A percentile compares a stretch with the other conserved stretches of the same genome.
Evolutionary conservation across 2,888 invertebrate genomes (phyloP).

Genomic region (Limenitis camilla): DNA sequence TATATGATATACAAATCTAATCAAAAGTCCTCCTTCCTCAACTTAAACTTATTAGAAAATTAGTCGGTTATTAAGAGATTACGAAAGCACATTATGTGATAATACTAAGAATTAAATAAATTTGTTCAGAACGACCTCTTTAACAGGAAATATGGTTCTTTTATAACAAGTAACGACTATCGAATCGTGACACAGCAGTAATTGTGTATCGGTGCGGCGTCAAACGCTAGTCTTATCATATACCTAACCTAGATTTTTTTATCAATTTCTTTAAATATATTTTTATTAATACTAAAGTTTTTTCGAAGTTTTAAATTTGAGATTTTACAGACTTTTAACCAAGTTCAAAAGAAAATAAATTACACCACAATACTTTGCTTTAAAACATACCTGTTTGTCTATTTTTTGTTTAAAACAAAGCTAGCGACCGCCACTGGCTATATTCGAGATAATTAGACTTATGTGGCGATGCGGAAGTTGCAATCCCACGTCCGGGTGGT

Average conservation of each 20-base stretch:
- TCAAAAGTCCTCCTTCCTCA: neutral
- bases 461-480: conserved; percentile 16
- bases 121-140: conserved; percentile 34
- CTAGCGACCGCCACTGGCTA: conserved; percentile 1
- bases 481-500: conserved; percentile 8
- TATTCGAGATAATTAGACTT: conserved; percentile 10
- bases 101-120: conserved; percentile 31
- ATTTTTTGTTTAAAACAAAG: conserved; percentile 8
- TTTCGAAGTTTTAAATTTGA: too few species aligned
- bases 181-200: conserved; percentile 32
- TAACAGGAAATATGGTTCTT: conserved; percentile 36
- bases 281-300: too few species aligned
- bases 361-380: neutral
- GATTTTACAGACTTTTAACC: too few species aligned
- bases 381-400: conserved; percentile 6
- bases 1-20: neutral
- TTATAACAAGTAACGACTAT: conserved; percentile 28
- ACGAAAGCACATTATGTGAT: conserved; percentile 32
- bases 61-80: conserved; percentile 21
- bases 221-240: conserved; percentile 23
- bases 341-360: too few species aligned
- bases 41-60: conserved; percentile 1
- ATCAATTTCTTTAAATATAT: neutral
- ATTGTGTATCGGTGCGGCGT: conserved; percentile 19
- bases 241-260: conserved; percentile 22